Conservation (phyloP, 2,113 vertebrate genomes). For the Desmodus rotundus region DNA sequence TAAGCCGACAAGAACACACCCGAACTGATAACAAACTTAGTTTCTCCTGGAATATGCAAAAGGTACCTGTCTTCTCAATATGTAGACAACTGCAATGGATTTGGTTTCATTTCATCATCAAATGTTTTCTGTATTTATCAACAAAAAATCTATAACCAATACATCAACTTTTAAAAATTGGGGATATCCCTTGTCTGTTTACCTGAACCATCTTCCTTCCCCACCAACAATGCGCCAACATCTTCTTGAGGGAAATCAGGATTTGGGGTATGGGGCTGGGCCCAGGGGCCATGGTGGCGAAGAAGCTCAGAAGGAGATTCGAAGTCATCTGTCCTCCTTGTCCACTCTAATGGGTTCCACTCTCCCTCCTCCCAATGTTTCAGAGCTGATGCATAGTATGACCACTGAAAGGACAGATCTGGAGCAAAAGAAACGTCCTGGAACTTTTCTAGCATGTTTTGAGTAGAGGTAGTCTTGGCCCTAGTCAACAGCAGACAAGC, state of each 20-base stretch:
- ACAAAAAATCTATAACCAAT: neutral
- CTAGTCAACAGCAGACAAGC: neutral
- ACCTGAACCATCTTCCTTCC: neutral
- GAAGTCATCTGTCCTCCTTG: too few species aligned
- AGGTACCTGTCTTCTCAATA: neutral
- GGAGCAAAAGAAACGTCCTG: neutral
- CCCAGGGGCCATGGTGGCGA: neutral
- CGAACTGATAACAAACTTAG: neutral
- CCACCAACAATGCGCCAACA: neutral
- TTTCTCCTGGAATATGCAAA: neutral
- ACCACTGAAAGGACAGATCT: neutral
- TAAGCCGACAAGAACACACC: neutral
- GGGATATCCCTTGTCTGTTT: neutral
- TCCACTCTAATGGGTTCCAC: neutral
- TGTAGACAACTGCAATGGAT: neutral
- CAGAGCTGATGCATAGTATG: neutral
- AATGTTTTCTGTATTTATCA: neutral
- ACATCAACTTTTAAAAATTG: neutral
- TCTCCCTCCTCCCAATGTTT: neutral
- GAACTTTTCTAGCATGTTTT: conserved; percentile 29
- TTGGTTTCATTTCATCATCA: neutral
- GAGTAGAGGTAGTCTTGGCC: conserved; percentile 27
- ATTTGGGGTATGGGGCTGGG: neutral
- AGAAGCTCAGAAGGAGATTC: neutral
- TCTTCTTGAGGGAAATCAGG: neutral